Evolutionary conservation across 2,113 vertebrate species (phyloP).

Genomic region (Thryonomys swinderianus): DNA sequence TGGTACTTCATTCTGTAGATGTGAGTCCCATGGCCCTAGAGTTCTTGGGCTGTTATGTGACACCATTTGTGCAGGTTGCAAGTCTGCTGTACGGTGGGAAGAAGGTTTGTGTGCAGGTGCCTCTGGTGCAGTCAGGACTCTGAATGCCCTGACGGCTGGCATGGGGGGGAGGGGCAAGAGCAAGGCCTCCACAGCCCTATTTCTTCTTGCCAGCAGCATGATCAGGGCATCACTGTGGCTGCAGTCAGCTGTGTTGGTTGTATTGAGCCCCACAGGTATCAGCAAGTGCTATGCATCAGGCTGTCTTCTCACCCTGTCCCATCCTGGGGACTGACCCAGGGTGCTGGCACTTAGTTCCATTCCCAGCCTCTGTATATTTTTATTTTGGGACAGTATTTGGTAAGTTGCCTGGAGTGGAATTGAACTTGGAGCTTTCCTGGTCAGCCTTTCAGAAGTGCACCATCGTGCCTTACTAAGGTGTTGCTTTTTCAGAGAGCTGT

Average conservation of each 20-base stretch:
- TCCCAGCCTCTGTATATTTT: background rate
- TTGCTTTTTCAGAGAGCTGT: background rate
- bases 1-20: background rate
- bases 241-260: background rate
- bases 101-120: background rate
- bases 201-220: background rate
- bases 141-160: background rate
- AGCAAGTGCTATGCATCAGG: background rate
- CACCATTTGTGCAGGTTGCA: background rate
- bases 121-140: background rate
- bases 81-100: background rate
- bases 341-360: background rate
- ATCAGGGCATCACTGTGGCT: background rate
- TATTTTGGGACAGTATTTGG: background rate
- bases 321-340: background rate
- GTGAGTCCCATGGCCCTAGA: background rate
- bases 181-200: fast-evolving
- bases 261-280: background rate
- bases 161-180: background rate
- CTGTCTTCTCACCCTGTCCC: background rate
- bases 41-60: background rate
- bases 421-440: background rate
- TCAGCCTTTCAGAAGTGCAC: background rate
- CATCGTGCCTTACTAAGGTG: background rate
- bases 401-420: background rate